Conservation (phyloP, 2,797 vertebrate species). For the Vultur gryphus region DNA sequence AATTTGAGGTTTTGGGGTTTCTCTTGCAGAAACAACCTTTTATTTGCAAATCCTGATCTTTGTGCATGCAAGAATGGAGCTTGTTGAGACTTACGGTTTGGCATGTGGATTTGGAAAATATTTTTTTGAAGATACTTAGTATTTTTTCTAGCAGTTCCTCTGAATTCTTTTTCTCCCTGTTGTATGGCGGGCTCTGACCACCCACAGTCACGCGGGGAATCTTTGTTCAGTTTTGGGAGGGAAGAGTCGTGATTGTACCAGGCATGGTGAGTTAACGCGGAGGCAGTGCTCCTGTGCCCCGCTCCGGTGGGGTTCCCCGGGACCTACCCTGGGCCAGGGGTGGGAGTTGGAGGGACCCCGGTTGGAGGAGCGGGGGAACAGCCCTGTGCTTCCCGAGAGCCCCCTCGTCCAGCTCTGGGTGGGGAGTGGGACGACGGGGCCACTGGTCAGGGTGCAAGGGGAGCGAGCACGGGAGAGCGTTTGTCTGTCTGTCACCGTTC, state of each 20-base stretch:
- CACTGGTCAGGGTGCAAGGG: background rate
- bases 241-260: background rate
- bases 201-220: background rate
- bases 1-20: constrained; percentile 65
- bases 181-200: background rate
- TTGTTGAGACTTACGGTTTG: background rate
- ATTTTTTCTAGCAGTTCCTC: background rate
- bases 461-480: rapidly evolving
- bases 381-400: background rate
- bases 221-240: background rate
- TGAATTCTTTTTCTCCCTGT: background rate
- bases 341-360: background rate
- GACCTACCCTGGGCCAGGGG: rapidly evolving
- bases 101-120: background rate
- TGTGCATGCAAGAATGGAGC: background rate
- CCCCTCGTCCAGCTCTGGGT: background rate
- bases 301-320: rapidly evolving
- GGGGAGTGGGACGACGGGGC: rapidly evolving
- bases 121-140: background rate
- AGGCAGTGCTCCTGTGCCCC: background rate
- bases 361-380: background rate
- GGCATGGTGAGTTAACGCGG: rapidly evolving
- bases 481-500: rapidly evolving
- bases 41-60: background rate
- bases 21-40: constrained; percentile 46